Conservation (phyloP, 2,888 invertebrate species). For the Octodonta nipae region DNA sequence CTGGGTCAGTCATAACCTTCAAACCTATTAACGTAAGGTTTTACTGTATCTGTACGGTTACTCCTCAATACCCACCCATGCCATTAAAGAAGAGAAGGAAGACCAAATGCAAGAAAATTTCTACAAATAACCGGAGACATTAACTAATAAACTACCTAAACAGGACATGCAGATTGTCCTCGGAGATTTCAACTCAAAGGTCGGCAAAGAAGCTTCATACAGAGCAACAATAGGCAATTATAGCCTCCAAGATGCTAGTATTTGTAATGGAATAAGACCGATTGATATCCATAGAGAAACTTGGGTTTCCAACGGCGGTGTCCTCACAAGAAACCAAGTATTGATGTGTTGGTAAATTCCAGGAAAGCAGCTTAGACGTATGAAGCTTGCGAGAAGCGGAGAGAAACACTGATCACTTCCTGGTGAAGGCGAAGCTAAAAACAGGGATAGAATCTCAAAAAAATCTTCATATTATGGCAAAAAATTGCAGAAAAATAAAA, state of each 20-base stretch:
- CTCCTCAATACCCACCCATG: not conserved
- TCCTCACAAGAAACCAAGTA: no score
- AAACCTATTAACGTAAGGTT: not conserved
- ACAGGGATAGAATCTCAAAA: not conserved
- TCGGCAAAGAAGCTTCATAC: not conserved
- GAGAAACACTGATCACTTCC: not conserved
- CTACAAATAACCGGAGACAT: not conserved
- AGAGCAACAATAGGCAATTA: not conserved
- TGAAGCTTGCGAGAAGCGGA: not conserved
- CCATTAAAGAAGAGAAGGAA: not conserved
- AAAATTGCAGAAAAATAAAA: not conserved
- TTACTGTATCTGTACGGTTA: not conserved
- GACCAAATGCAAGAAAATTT: not conserved
- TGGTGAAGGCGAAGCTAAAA: not conserved
- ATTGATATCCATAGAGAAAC: not conserved
- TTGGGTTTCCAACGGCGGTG: not conserved
- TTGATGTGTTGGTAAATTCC: not conserved
- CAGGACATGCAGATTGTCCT: not conserved
- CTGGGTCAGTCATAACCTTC: not conserved
- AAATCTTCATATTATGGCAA: not conserved
- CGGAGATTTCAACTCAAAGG: not conserved
- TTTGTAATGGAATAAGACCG: not conserved
- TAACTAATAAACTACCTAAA: not conserved
- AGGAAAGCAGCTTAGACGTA: not conserved
- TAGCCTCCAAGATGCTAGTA: not conserved